phyloP scores from a whole-genome alignment of 2,888 invertebrate genomes.

The Trypoxylon attenuatum region DNA sequence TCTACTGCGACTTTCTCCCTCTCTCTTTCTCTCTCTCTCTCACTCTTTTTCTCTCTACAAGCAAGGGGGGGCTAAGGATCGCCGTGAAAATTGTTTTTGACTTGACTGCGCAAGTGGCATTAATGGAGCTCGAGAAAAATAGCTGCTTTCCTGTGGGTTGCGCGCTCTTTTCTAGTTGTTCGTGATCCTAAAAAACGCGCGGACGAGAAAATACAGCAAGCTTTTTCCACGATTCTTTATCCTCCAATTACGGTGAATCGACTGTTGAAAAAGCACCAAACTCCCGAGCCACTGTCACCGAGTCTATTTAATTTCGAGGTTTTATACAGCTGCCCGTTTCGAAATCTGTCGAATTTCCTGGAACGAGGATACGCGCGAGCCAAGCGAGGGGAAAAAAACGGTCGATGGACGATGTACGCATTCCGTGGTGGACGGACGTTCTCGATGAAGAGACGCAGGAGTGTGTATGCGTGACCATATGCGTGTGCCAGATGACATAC shows the following conservation, averaged over 20 bases:
- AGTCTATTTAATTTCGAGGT: no score
- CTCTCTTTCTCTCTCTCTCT: neutral
- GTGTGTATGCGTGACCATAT: slow-evolving; percentile 26
- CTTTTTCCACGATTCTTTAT: no score
- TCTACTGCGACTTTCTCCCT: neutral
- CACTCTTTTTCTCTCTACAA: neutral
- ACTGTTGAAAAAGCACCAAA: no score
- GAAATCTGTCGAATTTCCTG: neutral
- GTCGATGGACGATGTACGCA: neutral
- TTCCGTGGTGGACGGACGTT: slow-evolving; percentile 1
- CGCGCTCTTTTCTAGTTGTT: no score
- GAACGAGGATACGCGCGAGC: neutral
- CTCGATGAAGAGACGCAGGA: neutral
- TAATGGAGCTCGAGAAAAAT: slow-evolving; percentile 13
- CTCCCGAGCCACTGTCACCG: no score
- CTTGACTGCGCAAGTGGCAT: slow-evolving; percentile 25
- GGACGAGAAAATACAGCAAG: no score
- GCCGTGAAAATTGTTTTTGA: slow-evolving; percentile 30
- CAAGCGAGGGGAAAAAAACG: neutral
- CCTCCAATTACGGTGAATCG: no score
- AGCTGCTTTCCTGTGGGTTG: no score
- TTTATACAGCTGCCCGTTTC: neutral
- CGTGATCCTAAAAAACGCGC: no score
- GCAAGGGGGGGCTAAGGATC: slow-evolving; percentile 13
- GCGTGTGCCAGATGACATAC: slow-evolving; percentile 55